phyloP scores from a whole-genome alignment of 2,113 vertebrate genomes.

The Phainopepla nitens region DNA sequence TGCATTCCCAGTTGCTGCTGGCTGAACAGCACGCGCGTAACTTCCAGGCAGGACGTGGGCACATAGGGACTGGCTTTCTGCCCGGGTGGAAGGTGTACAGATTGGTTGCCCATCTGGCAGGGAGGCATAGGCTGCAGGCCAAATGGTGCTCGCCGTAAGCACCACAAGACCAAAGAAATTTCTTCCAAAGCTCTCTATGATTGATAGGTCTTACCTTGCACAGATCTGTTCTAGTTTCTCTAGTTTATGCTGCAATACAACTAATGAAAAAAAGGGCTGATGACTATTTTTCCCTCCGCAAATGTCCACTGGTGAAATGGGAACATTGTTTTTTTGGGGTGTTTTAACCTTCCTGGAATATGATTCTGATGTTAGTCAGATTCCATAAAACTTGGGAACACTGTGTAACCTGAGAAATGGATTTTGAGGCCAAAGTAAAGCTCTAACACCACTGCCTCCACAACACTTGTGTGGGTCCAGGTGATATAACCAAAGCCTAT shows the following conservation, averaged over 20 bases:
- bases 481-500: not conserved
- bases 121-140: not conserved
- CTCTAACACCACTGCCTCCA: not conserved
- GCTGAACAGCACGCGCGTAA: not conserved
- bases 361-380: not conserved
- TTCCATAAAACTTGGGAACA: constrained; percentile 1
- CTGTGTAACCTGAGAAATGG: not conserved
- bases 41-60: constrained; percentile 57
- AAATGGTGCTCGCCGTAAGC: not conserved
- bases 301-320: not conserved
- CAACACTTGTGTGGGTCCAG: not conserved
- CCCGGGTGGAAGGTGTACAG: not conserved
- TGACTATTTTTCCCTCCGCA: rapidly evolving
- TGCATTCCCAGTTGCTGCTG: constrained; percentile 8
- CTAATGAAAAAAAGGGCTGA: not conserved
- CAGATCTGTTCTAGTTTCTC: not conserved
- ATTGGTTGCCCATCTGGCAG: constrained; percentile 51
- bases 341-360: not conserved
- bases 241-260: not conserved
- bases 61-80: constrained; percentile 19
- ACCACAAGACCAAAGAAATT: constrained; percentile 17
- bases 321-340: rapidly evolving
- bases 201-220: not conserved
- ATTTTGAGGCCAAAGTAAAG: constrained; percentile 21
- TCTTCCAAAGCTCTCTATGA: not conserved